Base-by-base conservation (phyloP, 2,888 invertebrate species). In the Drosophila fungiperda region DNA sequence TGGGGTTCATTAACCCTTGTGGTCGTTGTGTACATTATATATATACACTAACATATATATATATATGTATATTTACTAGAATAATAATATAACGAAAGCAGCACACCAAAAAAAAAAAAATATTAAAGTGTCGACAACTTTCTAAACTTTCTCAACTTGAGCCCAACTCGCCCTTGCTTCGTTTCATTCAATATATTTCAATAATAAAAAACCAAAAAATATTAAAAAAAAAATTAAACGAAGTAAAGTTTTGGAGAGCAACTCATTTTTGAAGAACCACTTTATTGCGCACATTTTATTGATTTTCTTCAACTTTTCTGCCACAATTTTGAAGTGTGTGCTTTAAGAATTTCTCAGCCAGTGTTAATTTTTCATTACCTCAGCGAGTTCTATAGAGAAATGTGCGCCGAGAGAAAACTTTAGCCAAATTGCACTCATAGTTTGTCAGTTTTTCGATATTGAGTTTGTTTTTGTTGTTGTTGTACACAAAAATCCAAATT, bases 1-100 rank as follows among this genome's bases (percentile, higher is more conserved):
- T 68, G 64, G 76, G 73, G 85, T 88, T 86, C 85, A 88, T 86
- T 87, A 86, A 76, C 76, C 85, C 82, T 71, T 83, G 79, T 64
- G 70, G 77, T 74, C 66, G 55, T 50, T 49, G 33, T 52, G 52
- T 23, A 61, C 61, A 55, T 48, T 38, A 67, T 23, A 68, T 62
- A 68, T 29, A 29, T 1, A 57, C 0, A 57, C 4, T 29, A 12
- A 23, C 1, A 23, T 62, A 54, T 20, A 11, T 15, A 15, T 49
- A 59, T 61, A 58, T 57, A 58, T 67, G 69, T 54, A 68, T 66
- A 26, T 26, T n/a, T n/a, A n/a, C n/a, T n/a, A n/a, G n/a, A n/a
- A n/a, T n/a, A n/a, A n/a, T n/a, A n/a, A n/a, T n/a, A n/a, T n/a
- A n/a, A n/a, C n/a, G n/a, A n/a, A n/a, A n/a, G n/a, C n/a, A n/a